phyloP scores from a whole-genome alignment of 2,113 vertebrate species.

The Zosterops borbonicus region DNA sequence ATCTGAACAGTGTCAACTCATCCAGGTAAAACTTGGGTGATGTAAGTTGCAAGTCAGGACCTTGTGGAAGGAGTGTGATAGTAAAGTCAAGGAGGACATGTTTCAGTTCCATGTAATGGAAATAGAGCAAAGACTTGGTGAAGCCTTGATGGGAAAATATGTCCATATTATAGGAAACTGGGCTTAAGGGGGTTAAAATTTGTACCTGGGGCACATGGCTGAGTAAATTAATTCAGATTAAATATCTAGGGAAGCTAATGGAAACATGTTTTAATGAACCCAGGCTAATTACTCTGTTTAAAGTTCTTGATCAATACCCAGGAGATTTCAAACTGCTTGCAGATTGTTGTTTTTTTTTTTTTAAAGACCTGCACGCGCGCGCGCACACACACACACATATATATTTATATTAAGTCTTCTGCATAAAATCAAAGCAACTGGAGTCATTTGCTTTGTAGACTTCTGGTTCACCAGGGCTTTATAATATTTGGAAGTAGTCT shows the following conservation, averaged over 20 bases:
- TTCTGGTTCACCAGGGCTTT: neutral
- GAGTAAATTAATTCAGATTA: slow-evolving; percentile 33
- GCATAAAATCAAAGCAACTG: slow-evolving; percentile 13
- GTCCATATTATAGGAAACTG: neutral
- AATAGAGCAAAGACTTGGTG: neutral
- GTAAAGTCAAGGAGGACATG: neutral
- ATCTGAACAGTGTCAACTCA: neutral
- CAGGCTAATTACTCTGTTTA: slow-evolving; percentile 41
- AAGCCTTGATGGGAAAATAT: neutral
- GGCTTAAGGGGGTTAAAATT: neutral
- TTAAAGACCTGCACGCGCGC: neutral
- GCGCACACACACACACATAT: neutral
- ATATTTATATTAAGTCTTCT: neutral
- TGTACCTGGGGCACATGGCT: neutral
- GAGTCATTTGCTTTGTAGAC: neutral
- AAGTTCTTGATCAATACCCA: slow-evolving; percentile 46
- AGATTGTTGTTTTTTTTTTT: neutral
- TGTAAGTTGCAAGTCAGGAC: neutral
- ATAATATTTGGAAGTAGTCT: neutral
- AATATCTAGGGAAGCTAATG: slow-evolving; percentile 4
- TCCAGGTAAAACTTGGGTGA: neutral
- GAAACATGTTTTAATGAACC: slow-evolving; percentile 44
- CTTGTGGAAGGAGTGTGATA: neutral
- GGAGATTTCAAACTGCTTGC: neutral
- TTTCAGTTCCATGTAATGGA: neutral